phyloP scores from a whole-genome alignment of 2,113 vertebrate species.

The Limnothrissa miodon region DNA sequence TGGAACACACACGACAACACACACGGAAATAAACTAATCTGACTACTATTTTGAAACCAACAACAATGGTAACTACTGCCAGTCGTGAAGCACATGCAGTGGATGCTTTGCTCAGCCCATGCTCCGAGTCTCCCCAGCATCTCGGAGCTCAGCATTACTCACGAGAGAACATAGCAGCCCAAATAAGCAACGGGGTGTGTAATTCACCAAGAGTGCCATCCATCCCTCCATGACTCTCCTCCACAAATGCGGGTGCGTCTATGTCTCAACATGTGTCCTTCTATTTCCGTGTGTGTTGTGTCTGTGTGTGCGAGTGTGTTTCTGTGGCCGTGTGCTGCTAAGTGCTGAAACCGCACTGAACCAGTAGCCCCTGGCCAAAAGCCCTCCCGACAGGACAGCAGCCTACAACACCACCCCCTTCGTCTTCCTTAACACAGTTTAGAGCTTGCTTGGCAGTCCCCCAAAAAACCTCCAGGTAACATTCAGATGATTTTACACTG shows the following conservation, averaged over 20 bases:
- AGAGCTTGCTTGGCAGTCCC: not conserved
- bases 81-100: not conserved
- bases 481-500: not conserved
- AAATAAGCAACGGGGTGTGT: not conserved
- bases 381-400: not conserved
- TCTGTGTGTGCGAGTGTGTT: not conserved
- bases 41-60: not conserved
- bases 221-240: not conserved
- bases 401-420: not conserved
- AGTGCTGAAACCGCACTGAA: not conserved
- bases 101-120: not conserved
- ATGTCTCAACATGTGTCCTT: not conserved
- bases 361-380: not conserved
- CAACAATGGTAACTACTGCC: not conserved
- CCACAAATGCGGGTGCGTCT: not conserved
- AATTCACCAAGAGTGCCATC: not conserved
- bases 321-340: not conserved
- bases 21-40: not conserved
- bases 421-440: not conserved
- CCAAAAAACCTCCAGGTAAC: not conserved
- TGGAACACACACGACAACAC: not conserved
- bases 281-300: slow-evolving; percentile 5
- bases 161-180: not conserved
- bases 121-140: not conserved
- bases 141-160: not conserved